phyloP scores from a whole-genome alignment of 2,888 invertebrate genomes.

The Drosophila gaucha region DNA sequence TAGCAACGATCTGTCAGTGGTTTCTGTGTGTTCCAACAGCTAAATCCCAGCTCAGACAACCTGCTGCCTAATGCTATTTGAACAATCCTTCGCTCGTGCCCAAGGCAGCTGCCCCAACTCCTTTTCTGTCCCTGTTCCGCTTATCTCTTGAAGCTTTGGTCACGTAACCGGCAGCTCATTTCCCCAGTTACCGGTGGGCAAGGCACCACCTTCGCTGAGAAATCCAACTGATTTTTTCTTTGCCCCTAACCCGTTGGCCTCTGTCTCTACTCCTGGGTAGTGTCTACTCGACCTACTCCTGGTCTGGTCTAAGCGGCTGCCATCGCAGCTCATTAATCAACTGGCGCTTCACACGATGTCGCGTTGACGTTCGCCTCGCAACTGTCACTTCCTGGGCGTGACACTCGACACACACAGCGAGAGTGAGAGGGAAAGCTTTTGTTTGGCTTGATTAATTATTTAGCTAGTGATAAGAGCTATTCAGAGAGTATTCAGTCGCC shows the following conservation, averaged over 20 bases:
- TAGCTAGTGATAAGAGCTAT: slow-evolving; percentile 59
- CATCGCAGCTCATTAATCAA: slow-evolving; percentile 75
- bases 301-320: slow-evolving; percentile 14
- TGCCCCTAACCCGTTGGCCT: slow-evolving; percentile 53
- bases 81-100: slow-evolving; percentile 17
- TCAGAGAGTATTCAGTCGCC: neutral
- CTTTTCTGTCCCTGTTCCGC: neutral
- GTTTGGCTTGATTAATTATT: slow-evolving; percentile 75
- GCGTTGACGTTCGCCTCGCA: slow-evolving; percentile 69
- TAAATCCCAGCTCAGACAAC: slow-evolving; percentile 24
- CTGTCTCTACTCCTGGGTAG: neutral
- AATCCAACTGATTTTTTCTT: slow-evolving; percentile 59
- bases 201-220: slow-evolving; percentile 25
- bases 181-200: slow-evolving; percentile 62
- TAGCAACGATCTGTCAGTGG: slow-evolving; percentile 12
- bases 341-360: slow-evolving; percentile 50
- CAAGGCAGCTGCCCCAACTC: neutral
- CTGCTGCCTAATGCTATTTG: slow-evolving; percentile 29
- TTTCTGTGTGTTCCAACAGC: slow-evolving; percentile 16
- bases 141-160: slow-evolving; percentile 24
- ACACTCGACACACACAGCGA: slow-evolving; percentile 25
- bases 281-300: slow-evolving; percentile 2
- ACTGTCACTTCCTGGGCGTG: slow-evolving; percentile 70
- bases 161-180: slow-evolving; percentile 73
- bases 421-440: slow-evolving; percentile 44